Evolutionary conservation across 2,797 vertebrate genomes (phyloP).

Genomic region (Sebastolobus altivelis): DNA sequence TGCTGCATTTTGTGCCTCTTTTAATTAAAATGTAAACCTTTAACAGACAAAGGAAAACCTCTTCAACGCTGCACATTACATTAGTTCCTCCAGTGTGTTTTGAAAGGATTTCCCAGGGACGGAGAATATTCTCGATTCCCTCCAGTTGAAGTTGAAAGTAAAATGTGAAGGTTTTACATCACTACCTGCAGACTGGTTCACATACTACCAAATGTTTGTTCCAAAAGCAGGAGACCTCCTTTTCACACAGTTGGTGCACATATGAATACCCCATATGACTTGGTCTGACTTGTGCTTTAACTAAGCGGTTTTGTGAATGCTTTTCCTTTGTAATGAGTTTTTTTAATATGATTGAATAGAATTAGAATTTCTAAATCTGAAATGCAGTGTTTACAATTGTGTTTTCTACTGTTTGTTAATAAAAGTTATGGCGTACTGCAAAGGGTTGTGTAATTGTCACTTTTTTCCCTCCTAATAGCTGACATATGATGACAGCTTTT

Average conservation of each 20-base stretch:
- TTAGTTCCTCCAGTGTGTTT: not conserved
- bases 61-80: not conserved
- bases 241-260: not conserved
- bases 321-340: constrained; percentile 40
- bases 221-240: not conserved
- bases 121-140: not conserved
- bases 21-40: not conserved
- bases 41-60: not conserved
- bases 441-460: not conserved
- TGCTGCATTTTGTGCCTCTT: constrained; percentile 7
- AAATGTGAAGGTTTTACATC: not conserved
- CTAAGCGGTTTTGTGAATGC: constrained; percentile 17
- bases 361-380: constrained; percentile 50
- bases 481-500: not conserved
- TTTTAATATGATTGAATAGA: constrained; percentile 53
- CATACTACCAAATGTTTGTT: not conserved
- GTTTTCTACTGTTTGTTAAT: constrained; percentile 75
- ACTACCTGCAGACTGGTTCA: constrained; percentile 5
- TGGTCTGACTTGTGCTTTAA: constrained; percentile 51
- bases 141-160: not conserved
- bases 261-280: constrained; percentile 31
- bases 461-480: not conserved
- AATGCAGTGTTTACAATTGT: constrained; percentile 30
- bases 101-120: not conserved
- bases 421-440: constrained; percentile 58